Evolutionary conservation across 2,797 vertebrate species (phyloP), one percentile per base, ranked within the genome.

Genomic region (Pseudochromis fuscus): DNA sequence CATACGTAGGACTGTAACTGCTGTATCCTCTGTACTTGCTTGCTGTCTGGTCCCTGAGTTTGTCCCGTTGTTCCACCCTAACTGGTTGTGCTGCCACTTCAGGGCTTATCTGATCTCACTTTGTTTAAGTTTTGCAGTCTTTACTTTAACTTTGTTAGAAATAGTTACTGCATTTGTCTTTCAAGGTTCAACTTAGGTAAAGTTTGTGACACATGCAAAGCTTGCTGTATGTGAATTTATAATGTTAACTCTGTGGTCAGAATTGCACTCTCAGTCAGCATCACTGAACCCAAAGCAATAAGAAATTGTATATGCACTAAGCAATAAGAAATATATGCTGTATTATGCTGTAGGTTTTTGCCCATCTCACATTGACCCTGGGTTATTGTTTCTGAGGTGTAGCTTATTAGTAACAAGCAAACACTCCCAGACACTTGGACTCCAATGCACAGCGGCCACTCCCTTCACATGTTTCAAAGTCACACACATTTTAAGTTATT

Each of bases 391-490:
- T 50, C 25, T 64, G 30, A 62, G 45, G 53, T 42, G 15, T 21
- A 35, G 24, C 56, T 63, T 52, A 35, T 66, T 73, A 60, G 56
- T 50, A 11, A 24, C 23, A n/a, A 40, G 48, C 63, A 38, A 63
- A 67, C 55, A 37, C 66, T 48, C 2, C 21, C 37, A 35, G 24
- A 56, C 19, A 12, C 61, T 56, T 19, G 7, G 18, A 52, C 40
- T 53, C 21, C 6, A 12, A 12, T 44, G 52, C 18, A 12, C 45
- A 18, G 8, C 52, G 27, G 56, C 76, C 64, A 63, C 60, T 53
- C 68, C 76, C 69, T 59, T 63, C 21, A 60, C 25, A 35, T 21
- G 28, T 24, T 51, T 59, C 50, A n/a, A 59, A 18, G 19, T 48
- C 16, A 15, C 15, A 15, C 13, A 6, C 11, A 42, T 51, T 23